These are phyloP conservation scores for Sebastes minor DNA, from an alignment of 2,797 vertebrate genomes.

Conservation along the genomic window DNA sequence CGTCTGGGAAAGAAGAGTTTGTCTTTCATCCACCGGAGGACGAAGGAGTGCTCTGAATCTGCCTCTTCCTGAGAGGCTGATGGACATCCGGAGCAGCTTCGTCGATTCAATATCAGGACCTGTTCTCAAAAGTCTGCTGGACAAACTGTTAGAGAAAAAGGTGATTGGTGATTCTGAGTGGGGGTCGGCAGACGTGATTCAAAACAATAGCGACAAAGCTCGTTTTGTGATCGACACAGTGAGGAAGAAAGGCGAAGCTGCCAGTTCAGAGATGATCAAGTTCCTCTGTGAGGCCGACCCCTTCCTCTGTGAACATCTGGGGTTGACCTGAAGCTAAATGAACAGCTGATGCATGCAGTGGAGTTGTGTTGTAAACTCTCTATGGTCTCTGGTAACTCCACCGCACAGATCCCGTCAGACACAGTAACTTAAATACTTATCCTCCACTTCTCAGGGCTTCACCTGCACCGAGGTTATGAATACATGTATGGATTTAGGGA, in stretches of 20 bases:
- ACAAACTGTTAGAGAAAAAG: conserved; percentile 14
- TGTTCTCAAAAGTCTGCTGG: conserved; percentile 27
- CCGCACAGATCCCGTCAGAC: too few species aligned
- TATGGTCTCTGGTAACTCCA: too few species aligned
- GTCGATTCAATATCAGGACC: neutral
- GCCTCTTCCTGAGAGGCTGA: neutral
- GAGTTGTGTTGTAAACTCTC: too few species aligned
- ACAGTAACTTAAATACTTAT: too few species aligned
- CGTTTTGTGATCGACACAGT: conserved; percentile 9
- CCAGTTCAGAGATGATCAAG: conserved; percentile 9
- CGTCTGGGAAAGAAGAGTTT: conserved; percentile 18
- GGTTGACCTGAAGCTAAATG: neutral
- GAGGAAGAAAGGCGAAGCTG: conserved; percentile 29
- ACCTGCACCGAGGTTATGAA: too few species aligned
- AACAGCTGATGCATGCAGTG: neutral
- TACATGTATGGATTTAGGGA: too few species aligned
- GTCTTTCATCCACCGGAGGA: neutral
- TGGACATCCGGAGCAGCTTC: neutral
- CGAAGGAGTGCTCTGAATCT: neutral
- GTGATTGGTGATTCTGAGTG: conserved; percentile 13
- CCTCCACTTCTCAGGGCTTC: too few species aligned
- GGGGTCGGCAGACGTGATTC: neutral
- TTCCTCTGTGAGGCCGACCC: conserved; percentile 15
- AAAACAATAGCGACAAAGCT: neutral
- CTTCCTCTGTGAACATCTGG: conserved; percentile 1